Conservation (phyloP, 2,888 invertebrate genomes). For the Mimas tiliae region DNA sequence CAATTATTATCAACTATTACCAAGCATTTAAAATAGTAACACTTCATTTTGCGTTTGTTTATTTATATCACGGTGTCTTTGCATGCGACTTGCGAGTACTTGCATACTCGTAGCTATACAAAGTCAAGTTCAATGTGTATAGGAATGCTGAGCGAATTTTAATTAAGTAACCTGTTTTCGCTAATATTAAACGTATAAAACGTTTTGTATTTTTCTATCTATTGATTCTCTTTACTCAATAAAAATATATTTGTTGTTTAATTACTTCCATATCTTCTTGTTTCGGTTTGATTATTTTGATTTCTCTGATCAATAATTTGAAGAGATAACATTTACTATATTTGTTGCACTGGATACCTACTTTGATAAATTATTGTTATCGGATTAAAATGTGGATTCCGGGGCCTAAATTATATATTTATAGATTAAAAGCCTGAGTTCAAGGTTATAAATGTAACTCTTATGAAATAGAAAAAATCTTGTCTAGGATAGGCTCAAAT, state of each 20-base stretch:
- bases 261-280: neutral
- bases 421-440: neutral
- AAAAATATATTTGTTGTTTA: neutral
- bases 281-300: neutral
- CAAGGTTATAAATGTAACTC: too few species aligned
- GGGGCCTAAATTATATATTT: neutral
- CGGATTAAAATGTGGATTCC: neutral
- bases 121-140: constrained; percentile 25
- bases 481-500: too few species aligned
- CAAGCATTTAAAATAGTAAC: constrained; percentile 5
- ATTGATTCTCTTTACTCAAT: neutral
- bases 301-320: neutral
- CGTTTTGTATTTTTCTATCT: neutral
- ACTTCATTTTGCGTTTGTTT: constrained; percentile 1
- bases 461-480: too few species aligned
- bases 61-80: neutral
- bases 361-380: neutral
- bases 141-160: constrained; percentile 14
- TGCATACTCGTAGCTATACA: neutral
- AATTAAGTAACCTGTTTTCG: constrained; percentile 6
- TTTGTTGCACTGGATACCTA: neutral
- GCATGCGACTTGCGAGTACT: neutral
- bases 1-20: neutral
- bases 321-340: neutral
- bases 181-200: neutral